Evolutionary conservation across 2,113 vertebrate genomes (phyloP), one percentile per base, ranked within the genome.

Genomic region (Archocentrus centrarchus): DNA sequence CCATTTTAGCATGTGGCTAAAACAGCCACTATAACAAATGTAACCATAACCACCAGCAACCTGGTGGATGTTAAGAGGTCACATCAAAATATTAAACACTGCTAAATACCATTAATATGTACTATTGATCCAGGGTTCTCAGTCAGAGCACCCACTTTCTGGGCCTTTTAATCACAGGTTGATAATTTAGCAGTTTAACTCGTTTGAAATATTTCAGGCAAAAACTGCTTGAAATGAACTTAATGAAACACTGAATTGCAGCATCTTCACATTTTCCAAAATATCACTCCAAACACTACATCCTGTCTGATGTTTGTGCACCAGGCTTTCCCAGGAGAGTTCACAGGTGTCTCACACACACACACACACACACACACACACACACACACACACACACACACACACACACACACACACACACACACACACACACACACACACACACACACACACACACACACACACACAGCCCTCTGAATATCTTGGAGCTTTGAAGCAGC

Each of bases 301-400:
- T 91, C 87, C 90, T 89, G 81, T 83, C 75, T 86, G 61, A 58
- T 64, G 59, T 79, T 79, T 79, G 76, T 77, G 70, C 27, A 84
- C 75, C 39, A 44, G 11, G 5, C 83, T 79, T 84, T 85, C 76
- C 80, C 59, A 75, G 58, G 86, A n/a, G n/a, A n/a, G n/a, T n/a
- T n/a, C n/a, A n/a, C n/a, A n/a, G n/a, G n/a, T n/a, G n/a, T 24
- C 35, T 58, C 80, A 30, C 20, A 47, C 30, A 4, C 30, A 30
- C 30, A 30, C 30, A 30, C 30, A 30, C 30, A 30, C 35, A 35
- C 35, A 35, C 27, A 27, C 27, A 27, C 27, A 2, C 27, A 27
- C 2, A 27, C 27, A 27, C 27, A 27, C 27, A 27, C 27, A 27
- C 2, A 27, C 27, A 27, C 35, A 61, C 80, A 30, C n/a, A 47